Evolutionary conservation across 2,797 vertebrate genomes (phyloP).

Genomic region (Falco rusticolus): DNA sequence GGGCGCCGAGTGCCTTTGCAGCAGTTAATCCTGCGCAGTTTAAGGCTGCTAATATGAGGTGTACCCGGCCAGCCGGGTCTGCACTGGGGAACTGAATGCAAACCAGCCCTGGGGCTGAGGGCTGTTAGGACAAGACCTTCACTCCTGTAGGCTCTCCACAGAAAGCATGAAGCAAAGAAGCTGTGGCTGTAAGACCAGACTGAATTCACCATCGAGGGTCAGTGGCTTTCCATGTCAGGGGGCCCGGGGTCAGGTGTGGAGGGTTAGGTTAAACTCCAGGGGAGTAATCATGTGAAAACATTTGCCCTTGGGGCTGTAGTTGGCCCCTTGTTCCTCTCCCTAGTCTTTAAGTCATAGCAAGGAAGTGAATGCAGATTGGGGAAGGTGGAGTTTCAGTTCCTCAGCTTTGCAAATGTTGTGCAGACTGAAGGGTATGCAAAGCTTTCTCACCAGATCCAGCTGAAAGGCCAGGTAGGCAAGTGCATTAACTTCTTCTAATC

Average conservation of each 20-base stretch:
- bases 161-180: neutral
- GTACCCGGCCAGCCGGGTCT: neutral
- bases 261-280: neutral
- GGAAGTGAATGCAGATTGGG: rapidly evolving
- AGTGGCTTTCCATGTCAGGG: neutral
- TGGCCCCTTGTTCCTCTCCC: neutral
- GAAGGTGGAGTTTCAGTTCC: neutral
- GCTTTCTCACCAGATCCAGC: neutral
- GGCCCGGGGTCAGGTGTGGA: neutral
- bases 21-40: constrained; percentile 51
- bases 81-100: neutral
- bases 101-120: neutral
- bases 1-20: constrained; percentile 45
- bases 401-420: neutral
- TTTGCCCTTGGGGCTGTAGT: neutral
- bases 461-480: neutral
- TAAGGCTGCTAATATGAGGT: constrained; percentile 8
- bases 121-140: neutral
- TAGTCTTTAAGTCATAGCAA: neutral
- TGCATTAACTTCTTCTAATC: neutral
- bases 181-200: neutral
- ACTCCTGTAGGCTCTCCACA: neutral
- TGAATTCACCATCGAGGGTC: neutral
- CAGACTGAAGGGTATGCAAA: neutral
- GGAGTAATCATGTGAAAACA: neutral